These are phyloP conservation scores for Hippocampus mohnikei DNA, from an alignment of 2,113 vertebrate genomes.

Conservation along the genomic window DNA sequence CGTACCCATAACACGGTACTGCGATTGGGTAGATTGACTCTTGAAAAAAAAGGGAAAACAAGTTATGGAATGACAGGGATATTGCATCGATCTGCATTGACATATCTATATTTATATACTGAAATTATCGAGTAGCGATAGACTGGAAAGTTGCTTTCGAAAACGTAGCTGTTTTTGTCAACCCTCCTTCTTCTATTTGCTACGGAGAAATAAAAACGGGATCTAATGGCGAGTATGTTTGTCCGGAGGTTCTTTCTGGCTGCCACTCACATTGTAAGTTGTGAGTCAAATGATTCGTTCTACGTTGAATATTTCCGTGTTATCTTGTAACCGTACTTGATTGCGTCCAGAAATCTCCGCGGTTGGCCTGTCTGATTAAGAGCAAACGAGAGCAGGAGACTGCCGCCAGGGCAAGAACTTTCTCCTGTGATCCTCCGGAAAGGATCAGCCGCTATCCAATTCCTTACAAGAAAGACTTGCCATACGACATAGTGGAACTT, in stretches of 20 bases:
- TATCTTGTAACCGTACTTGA: neutral
- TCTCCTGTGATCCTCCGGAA: slow-evolving; percentile 51
- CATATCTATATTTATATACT: neutral
- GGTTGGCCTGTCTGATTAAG: neutral
- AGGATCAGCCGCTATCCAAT: slow-evolving; percentile 72
- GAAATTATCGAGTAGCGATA: neutral
- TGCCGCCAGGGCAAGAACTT: slow-evolving; percentile 9
- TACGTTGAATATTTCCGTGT: neutral
- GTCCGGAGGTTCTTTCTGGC: slow-evolving; percentile 27
- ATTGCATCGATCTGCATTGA: neutral
- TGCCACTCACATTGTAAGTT: slow-evolving; percentile 52
- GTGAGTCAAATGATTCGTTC: neutral
- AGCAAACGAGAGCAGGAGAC: neutral
- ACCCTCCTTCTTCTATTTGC: neutral
- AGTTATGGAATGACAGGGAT: neutral
- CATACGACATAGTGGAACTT: slow-evolving; percentile 79
- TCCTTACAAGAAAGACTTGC: slow-evolving; percentile 80
- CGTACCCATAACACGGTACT: neutral
- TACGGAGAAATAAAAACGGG: neutral
- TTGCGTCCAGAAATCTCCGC: slow-evolving; percentile 26
- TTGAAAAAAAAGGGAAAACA: neutral
- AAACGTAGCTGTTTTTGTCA: neutral
- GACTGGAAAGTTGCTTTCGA: neutral
- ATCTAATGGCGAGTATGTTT: slow-evolving; percentile 53
- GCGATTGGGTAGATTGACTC: neutral